Conservation (phyloP, 2,113 vertebrate genomes). For the Marmota flaviventris region DNA sequence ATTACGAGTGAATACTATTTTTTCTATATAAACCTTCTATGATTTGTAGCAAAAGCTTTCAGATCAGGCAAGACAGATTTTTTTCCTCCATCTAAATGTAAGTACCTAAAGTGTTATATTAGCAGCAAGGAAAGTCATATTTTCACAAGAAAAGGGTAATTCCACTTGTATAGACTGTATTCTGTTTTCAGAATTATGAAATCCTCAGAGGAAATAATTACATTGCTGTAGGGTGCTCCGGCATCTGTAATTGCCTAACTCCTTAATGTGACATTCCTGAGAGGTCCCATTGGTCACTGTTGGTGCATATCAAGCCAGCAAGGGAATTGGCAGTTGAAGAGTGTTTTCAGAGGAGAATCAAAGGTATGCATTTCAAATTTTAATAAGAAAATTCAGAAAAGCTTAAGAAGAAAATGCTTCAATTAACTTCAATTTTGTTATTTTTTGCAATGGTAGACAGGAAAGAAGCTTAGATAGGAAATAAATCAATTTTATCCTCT, state of each 20-base stretch:
- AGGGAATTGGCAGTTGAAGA: slow-evolving; percentile 38
- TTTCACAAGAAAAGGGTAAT: not conserved
- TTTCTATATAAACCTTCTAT: not conserved
- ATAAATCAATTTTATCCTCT: slow-evolving; percentile 60
- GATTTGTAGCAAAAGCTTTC: slow-evolving; percentile 54
- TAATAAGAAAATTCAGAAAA: slow-evolving; percentile 65
- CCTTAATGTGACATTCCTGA: slow-evolving; percentile 11
- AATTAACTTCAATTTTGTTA: slow-evolving; percentile 39
- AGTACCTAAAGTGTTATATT: not conserved
- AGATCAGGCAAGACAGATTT: slow-evolving; percentile 30
- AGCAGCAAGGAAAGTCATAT: slow-evolving; percentile 21
- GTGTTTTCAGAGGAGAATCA: slow-evolving; percentile 50
- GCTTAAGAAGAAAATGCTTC: slow-evolving; percentile 33
- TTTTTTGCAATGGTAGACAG: slow-evolving; percentile 15
- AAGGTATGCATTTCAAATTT: slow-evolving; percentile 67
- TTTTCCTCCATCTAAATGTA: not conserved
- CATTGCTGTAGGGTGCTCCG: not conserved
- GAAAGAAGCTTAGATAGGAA: slow-evolving; percentile 71
- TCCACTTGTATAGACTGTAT: not conserved
- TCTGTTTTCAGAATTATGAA: not conserved
- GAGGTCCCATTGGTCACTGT: not conserved
- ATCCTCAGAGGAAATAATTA: slow-evolving; percentile 57
- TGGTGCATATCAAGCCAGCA: not conserved
- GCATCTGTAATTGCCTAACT: not conserved
- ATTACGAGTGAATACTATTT: not conserved